phyloP scores from a whole-genome alignment of 92 coral and sea anemone species.

The Muricea muricata region DNA sequence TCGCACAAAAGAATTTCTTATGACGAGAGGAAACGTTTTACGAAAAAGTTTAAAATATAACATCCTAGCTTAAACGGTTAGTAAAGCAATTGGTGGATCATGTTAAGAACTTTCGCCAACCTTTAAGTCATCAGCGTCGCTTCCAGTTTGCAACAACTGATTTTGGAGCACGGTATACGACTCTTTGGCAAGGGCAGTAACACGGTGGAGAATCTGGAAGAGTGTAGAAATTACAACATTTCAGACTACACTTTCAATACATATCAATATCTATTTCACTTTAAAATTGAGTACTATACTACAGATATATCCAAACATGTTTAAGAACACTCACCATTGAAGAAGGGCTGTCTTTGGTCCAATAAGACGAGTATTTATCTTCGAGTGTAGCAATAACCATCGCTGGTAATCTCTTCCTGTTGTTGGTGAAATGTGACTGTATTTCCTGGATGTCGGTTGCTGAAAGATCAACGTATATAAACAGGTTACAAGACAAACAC shows the following conservation, averaged over 20 bases:
- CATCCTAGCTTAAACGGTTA: no score
- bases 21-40: no score
- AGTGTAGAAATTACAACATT: no score
- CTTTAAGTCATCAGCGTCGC: constrained; percentile 77
- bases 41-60: no score
- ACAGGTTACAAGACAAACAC: no score
- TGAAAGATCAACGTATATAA: constrained; percentile 8
- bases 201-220: constrained; percentile 73
- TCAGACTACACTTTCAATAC: no score
- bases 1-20: no score
- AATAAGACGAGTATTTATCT: constrained; percentile 77
- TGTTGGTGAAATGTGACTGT: constrained; percentile 75
- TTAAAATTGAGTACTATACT: no score
- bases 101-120: no score
- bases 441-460: constrained; percentile 84
- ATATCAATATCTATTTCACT: no score
- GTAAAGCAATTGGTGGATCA: no score
- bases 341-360: constrained; percentile 88
- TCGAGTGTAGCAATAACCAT: constrained; percentile 85
- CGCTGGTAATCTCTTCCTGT: constrained; percentile 83
- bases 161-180: constrained; percentile 66
- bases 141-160: constrained; percentile 51
- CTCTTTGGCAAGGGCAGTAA: constrained; percentile 74
- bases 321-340: constrained; percentile 72
- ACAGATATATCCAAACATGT: no score